Evolutionary conservation across 2,888 invertebrate species (phyloP), one percentile per base, ranked within the genome.

Genomic region (Orgyia antiqua): DNA sequence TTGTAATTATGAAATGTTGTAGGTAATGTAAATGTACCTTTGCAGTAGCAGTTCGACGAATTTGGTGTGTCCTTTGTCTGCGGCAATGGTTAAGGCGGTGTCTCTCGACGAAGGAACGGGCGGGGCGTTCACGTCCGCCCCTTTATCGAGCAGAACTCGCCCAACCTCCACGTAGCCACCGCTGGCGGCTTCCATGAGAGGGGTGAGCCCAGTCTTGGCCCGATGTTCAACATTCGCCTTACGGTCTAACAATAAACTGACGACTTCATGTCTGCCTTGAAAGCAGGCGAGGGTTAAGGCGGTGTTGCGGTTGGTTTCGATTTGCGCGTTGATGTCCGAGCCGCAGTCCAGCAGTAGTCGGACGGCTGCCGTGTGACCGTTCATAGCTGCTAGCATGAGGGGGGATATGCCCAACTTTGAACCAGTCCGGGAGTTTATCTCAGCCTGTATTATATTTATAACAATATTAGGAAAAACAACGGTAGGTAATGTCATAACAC

Each of bases 91-190:
- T 29, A 99, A 90, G 11, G 99, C 99, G 4, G 99, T 99, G 83
- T 99, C 99, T 30, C 98, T 88, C 2, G 98, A 98, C 10, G 98
- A 97, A 10, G 99, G 99, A 42, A 99, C 99, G 13, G 99, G 99
- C 10, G 98, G 94, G 18, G 99, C 98, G 87, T 99, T 99, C 0
- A 99, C 98, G 82, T 99, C 99, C 2, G 99, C 99, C 2, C 96
- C 96, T 82, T 97, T 97, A 68, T 98, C 97, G 23, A 99, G 87
- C 36, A 99, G 88, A 30, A 99, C 97, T 33, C 96, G 89, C 3
- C 99, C 99, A 21, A 99, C 99, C 66, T 99, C 99, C 31, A 98
- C 98, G 82, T 99, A 99, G 33, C 99, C 99, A 33, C 99, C 99
- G 62, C 97, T 98, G 0, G 99, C 99, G 27, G 99, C 99, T 84